These are phyloP conservation scores for Aricia artaxerxes DNA, from an alignment of 2,888 invertebrate species.

Conservation along the genomic window DNA sequence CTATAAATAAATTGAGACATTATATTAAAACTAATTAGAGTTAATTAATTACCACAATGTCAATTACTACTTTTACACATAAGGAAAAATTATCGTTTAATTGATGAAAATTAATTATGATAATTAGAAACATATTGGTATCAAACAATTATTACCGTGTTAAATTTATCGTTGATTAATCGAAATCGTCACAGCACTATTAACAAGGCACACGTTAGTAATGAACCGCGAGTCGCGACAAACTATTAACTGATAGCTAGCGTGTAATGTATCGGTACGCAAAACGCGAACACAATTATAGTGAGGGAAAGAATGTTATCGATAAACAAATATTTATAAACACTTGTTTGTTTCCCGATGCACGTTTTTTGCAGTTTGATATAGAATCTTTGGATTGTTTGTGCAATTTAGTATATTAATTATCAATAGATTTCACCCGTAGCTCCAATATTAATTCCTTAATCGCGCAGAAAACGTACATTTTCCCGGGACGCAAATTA, in stretches of 20 bases:
- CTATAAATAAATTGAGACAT: too few relatives aligned
- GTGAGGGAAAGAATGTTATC: slow-evolving; percentile 14
- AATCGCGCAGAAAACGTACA: too few relatives aligned
- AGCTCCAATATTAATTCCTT: too few relatives aligned
- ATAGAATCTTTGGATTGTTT: neutral
- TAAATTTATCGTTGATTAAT: slow-evolving; percentile 19
- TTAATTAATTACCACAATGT: too few relatives aligned
- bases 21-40: too few relatives aligned
- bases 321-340: slow-evolving; percentile 24
- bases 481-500: too few relatives aligned
- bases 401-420: neutral
- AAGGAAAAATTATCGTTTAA: neutral
- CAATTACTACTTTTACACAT: too few relatives aligned
- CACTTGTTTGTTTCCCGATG: slow-evolving; percentile 6
- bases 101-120: neutral
- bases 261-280: neutral
- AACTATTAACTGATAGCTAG: slow-evolving; percentile 21
- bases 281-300: slow-evolving; percentile 22
- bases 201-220: slow-evolving; percentile 13
- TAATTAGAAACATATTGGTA: neutral
- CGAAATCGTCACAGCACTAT: slow-evolving; percentile 18
- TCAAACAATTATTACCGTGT: slow-evolving; percentile 8
- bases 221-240: slow-evolving; percentile 6
- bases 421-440: too few relatives aligned
- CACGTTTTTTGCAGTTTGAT: neutral